These are phyloP conservation scores for Takifugu rubripes DNA, from an alignment of 2,797 vertebrate genomes.

Conservation along the genomic window DNA sequence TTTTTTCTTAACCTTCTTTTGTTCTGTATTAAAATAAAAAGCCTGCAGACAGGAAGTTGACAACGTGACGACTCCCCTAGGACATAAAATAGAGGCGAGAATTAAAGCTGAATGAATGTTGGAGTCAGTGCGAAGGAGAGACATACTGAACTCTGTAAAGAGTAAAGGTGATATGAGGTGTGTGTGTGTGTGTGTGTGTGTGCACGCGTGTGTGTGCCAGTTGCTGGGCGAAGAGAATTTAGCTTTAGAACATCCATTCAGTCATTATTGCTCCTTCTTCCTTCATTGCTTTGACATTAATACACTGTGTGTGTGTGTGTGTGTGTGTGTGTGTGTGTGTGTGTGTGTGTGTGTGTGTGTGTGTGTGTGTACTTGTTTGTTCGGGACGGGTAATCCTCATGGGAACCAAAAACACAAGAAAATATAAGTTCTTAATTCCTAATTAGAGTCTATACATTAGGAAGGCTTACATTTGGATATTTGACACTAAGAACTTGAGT, in stretches of 20 bases:
- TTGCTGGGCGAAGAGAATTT: conserved; percentile 64
- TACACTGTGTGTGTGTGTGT: conserved; percentile 9
- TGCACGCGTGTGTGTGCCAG: conserved; percentile 29
- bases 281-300: conserved; percentile 18
- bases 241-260: conserved; percentile 47
- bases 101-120: conserved; percentile 19
- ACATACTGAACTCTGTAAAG: conserved; percentile 10
- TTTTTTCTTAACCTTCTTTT: background rate
- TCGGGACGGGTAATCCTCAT: background rate
- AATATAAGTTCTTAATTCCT: too few relatives aligned
- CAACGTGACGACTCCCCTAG: conserved; percentile 32
- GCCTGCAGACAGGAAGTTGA: conserved; percentile 51
- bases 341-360: conserved; percentile 14
- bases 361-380: conserved; percentile 12
- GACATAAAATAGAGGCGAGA: conserved; percentile 3
- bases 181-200: conserved; percentile 8
- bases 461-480: too few relatives aligned
- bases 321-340: too few relatives aligned
- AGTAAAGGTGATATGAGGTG: background rate
- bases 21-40: conserved; percentile 6
- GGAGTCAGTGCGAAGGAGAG: conserved; percentile 1
- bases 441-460: too few relatives aligned
- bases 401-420: background rate
- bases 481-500: background rate
- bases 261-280: conserved; percentile 43